Evolutionary conservation across 2,888 invertebrate species (phyloP).

Genomic region (Labia minor): DNA sequence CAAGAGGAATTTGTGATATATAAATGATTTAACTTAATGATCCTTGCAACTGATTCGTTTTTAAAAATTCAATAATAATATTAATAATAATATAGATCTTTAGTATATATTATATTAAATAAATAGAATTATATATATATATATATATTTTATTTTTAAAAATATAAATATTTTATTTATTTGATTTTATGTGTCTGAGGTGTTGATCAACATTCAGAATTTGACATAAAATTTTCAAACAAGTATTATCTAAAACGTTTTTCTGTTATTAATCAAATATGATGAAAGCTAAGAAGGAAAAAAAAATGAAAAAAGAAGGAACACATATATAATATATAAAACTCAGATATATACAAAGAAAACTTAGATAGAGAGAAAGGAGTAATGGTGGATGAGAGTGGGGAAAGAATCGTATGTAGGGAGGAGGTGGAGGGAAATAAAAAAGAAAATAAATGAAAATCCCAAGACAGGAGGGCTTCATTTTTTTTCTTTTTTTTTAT

Average conservation of each 20-base stretch:
- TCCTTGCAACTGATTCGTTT: no score
- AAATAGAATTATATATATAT: neutral
- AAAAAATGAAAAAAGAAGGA: neutral
- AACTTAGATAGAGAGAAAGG: neutral
- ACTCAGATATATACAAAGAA: neutral
- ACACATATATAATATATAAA: neutral
- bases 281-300: neutral
- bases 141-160: neutral
- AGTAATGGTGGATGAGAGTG: neutral
- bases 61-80: no score
- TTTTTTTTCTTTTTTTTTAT: neutral
- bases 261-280: neutral
- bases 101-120: neutral
- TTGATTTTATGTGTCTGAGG: no score
- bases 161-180: neutral
- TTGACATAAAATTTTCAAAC: neutral
- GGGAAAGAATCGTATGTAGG: neutral
- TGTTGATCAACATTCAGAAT: no score
- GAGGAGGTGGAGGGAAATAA: neutral
- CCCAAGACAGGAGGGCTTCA: neutral
- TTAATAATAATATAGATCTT: no score
- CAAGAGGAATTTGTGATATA: no score
- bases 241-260: neutral
- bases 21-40: no score
- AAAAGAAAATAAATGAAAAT: neutral